phyloP scores from a whole-genome alignment of 2,888 invertebrate species.

The Bombylius discolor region DNA sequence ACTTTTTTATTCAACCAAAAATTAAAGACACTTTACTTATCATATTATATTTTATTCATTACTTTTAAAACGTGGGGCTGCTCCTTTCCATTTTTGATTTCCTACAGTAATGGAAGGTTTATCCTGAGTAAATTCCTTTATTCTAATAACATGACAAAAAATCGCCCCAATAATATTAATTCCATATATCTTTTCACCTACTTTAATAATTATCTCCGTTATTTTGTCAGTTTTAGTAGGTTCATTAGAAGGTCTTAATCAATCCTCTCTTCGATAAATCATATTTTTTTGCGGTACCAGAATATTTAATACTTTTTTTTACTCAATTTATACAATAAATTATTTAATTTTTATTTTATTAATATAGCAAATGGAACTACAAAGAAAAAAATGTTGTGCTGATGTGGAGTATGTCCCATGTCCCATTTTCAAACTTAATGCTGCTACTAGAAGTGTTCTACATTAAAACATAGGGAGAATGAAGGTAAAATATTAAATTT shows the following conservation, averaged over 20 bases:
- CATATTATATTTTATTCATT: conserved; percentile 34
- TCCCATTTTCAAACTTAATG: too few relatives aligned
- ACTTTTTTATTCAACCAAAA: conserved; percentile 25
- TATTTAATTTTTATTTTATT: too few relatives aligned
- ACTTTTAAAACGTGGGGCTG: conserved; percentile 44
- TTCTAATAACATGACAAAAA: conserved; percentile 52
- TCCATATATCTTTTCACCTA: conserved; percentile 37
- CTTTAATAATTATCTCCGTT: conserved; percentile 37
- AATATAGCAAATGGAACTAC: too few relatives aligned
- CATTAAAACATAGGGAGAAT: too few relatives aligned
- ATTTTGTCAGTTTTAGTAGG: conserved; percentile 39
- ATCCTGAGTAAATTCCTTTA: conserved; percentile 42
- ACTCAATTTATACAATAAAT: not conserved
- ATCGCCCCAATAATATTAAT: conserved; percentile 46
- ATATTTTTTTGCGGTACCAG: not conserved
- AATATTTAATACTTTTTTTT: too few relatives aligned
- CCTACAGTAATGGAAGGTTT: conserved; percentile 46
- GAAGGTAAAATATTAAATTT: too few relatives aligned
- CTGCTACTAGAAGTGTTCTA: too few relatives aligned
- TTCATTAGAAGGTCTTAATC: conserved; percentile 41
- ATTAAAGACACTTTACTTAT: conserved; percentile 22
- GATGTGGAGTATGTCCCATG: too few relatives aligned
- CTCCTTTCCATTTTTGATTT: conserved; percentile 48
- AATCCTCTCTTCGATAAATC: conserved; percentile 44
- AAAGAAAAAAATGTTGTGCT: too few relatives aligned